Evolutionary conservation across 2,113 vertebrate genomes (phyloP), one percentile per base, ranked within the genome.

Genomic region (Oreotrochilus melanogaster): DNA sequence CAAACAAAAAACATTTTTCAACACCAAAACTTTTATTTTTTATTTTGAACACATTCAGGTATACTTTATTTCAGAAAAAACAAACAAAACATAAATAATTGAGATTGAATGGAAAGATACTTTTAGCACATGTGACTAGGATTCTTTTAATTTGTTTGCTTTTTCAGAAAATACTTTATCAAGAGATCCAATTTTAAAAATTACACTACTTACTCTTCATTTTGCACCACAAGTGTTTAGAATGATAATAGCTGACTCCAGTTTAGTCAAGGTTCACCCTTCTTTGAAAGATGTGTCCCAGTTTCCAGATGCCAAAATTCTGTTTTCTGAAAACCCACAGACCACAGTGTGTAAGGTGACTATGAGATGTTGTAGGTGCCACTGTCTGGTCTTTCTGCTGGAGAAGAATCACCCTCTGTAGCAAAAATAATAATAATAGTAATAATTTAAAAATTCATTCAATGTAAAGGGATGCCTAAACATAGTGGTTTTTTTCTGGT

Each of bases 161-260:
- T 74, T 92, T 85, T 39, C 50, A 48, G 33, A 72, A 74, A 89
- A 87, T 2, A 5, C 2, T 25, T 74, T 27, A 6, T 53, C 39
- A 79, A 78, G 11, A 73, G 15, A 80, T 31, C 33, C 27, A 66
- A 61, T 66, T 45, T 2, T 1, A 21, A 57, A 84, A 70, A 43
- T 11, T 17, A 47, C 61, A 48, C n/a, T 3, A 0, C n/a, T 3
- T 0, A 75, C 70, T 74, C 28, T 64, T 8, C 6, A 23, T 81
- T 81, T 91, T 92, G 83, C 35, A 76, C 6, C 14, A 31, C n/a
- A 48, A 35, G 9, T 27, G 8, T 61, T 61, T 61, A 50, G n/a
- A 19, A 24, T 61, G 15, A 4, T 24, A 58, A 25, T 3, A 27
- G 19, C 17, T 73, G 14, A 7, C 61, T 62, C 16, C 11, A 21